phyloP scores from a whole-genome alignment of 2,797 vertebrate genomes.

The Clarias laeviceps region DNA sequence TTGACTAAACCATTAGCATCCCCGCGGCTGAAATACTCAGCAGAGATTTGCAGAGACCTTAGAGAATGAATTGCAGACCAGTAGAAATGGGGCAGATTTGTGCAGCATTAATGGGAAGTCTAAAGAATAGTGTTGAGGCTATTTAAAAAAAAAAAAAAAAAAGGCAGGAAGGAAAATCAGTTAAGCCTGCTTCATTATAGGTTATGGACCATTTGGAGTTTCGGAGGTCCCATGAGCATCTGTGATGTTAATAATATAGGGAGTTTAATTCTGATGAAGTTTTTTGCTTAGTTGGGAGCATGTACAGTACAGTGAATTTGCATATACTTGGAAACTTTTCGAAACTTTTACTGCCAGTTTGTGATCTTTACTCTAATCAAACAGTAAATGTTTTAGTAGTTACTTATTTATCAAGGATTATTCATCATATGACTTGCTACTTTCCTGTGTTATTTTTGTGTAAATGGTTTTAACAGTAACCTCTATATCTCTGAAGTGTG shows the following conservation, averaged over 20 bases:
- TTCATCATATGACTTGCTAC: not conserved
- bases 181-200: slow-evolving; percentile 16
- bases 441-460: not conserved
- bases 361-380: not conserved
- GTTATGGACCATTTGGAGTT: slow-evolving; percentile 16
- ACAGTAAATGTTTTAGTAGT: not conserved
- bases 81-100: slow-evolving; percentile 22
- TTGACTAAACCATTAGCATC: slow-evolving; percentile 64
- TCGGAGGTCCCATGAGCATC: not conserved
- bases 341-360: not conserved
- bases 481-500: not conserved
- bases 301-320: not conserved
- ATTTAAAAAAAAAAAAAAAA: slow-evolving; percentile 16
- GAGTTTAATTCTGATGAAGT: not conserved
- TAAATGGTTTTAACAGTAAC: not conserved
- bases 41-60: not conserved
- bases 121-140: not conserved
- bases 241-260: slow-evolving; percentile 12
- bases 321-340: not conserved
- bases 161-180: slow-evolving; percentile 7
- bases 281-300: not conserved
- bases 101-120: slow-evolving; percentile 23
- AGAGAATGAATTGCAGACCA: slow-evolving; percentile 28
- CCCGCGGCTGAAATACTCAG: slow-evolving; percentile 36
- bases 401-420: not conserved